Evolutionary conservation across 2,888 invertebrate species (phyloP).

Genomic region (Plemyria rubiginata): DNA sequence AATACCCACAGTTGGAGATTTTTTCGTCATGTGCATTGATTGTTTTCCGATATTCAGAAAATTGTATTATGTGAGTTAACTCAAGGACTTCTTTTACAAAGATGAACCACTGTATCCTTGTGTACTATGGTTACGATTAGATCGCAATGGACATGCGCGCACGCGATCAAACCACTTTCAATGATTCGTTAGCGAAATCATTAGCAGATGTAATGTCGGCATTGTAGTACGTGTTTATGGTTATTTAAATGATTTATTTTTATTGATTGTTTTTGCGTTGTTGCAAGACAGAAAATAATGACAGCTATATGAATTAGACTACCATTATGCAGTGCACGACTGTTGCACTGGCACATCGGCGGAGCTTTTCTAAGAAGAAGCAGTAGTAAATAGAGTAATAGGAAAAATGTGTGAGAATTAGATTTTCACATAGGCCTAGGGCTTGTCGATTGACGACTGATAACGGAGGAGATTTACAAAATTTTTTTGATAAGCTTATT

Average conservation of each 20-base stretch:
- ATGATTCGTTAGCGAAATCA: conserved; percentile 85
- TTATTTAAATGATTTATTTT: conserved; percentile 85
- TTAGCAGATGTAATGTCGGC: conserved; percentile 84
- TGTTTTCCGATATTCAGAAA: neutral
- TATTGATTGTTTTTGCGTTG: conserved; percentile 85
- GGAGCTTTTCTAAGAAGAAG: neutral
- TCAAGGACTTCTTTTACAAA: neutral
- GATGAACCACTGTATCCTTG: conserved; percentile 4
- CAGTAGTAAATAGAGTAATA: too few relatives aligned
- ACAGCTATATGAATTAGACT: conserved; percentile 77
- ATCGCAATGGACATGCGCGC: conserved; percentile 67
- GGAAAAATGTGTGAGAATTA: too few relatives aligned
- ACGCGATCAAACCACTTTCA: conserved; percentile 83
- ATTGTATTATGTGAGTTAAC: neutral
- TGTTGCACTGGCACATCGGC: conserved; percentile 8
- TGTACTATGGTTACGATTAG: conserved; percentile 49
- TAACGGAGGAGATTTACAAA: too few relatives aligned
- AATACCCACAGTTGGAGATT: too few relatives aligned
- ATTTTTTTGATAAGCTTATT: too few relatives aligned
- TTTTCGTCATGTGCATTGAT: too few relatives aligned
- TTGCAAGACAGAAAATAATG: conserved; percentile 84
- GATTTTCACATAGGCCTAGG: too few relatives aligned
- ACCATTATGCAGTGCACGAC: conserved; percentile 61
- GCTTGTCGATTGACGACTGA: too few relatives aligned
- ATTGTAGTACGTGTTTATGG: conserved; percentile 84